Evolutionary conservation across 2,888 invertebrate species (phyloP).

Genomic region (Rhagonycha lutea): DNA sequence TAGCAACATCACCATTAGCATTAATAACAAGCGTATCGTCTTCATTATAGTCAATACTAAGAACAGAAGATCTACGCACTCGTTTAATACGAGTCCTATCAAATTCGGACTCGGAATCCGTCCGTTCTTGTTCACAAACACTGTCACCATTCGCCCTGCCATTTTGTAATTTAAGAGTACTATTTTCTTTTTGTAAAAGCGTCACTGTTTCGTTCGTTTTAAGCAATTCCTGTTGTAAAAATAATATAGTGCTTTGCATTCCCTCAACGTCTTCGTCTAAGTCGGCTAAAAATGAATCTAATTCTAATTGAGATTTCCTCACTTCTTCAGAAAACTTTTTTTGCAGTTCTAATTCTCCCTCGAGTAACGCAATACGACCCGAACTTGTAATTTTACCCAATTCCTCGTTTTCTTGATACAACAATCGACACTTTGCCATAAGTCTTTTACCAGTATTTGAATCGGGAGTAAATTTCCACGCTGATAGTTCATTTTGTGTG

Average conservation of each 20-base stretch:
- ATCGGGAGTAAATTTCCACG: conserved; percentile 99
- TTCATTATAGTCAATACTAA: conserved; percentile 75
- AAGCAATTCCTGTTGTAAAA: conserved; percentile 89
- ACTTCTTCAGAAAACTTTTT: conserved; percentile 96
- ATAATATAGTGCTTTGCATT: conserved; percentile 96
- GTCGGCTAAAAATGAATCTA: conserved; percentile 94
- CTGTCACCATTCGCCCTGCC: conserved; percentile 43
- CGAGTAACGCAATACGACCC: conserved; percentile 91
- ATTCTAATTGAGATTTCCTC: conserved; percentile 93
- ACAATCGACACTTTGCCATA: conserved; percentile 94
- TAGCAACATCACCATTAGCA: conserved; percentile 68
- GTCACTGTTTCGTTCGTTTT: conserved; percentile 73
- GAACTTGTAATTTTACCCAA: conserved; percentile 94
- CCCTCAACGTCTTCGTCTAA: conserved; percentile 97
- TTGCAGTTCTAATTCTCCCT: conserved; percentile 92
- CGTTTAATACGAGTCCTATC: conserved; percentile 65
- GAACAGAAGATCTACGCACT: conserved; percentile 71
- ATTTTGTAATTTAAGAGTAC: conserved; percentile 43
- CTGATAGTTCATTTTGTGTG: conserved; percentile 95
- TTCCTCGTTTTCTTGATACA: conserved; percentile 97
- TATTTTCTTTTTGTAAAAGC: conserved; percentile 65
- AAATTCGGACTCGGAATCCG: conserved; percentile 56
- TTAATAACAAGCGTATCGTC: conserved; percentile 74
- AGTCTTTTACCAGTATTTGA: conserved; percentile 96
- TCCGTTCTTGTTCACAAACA: conserved; percentile 54